Conservation (phyloP, 2,797 vertebrate species). For the Dicrostonyx torquatus region DNA sequence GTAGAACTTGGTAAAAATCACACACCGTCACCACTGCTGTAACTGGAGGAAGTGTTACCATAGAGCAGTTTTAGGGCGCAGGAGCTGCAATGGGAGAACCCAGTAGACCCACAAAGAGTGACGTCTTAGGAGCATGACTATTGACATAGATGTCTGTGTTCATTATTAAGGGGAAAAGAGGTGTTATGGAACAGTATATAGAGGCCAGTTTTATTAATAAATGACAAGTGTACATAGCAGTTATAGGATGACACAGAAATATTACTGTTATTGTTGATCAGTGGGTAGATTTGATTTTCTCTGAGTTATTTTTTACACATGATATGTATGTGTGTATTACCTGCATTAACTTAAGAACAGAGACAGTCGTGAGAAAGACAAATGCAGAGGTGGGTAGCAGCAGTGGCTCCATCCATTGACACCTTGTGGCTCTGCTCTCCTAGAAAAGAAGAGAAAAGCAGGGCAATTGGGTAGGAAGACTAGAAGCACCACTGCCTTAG, state of each 20-base stretch:
- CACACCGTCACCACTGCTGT: not conserved
- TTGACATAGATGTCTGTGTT: not conserved
- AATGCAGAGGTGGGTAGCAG: not conserved
- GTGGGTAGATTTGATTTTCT: conserved; percentile 17
- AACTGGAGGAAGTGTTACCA: not conserved
- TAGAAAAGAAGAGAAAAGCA: not conserved
- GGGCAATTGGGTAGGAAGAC: not conserved
- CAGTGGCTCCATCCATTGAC: not conserved
- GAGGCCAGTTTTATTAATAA: not conserved
- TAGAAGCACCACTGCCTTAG: not conserved
- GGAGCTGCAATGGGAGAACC: not conserved
- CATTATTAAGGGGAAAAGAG: not conserved
- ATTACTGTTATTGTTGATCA: not conserved
- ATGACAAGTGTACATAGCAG: not conserved
- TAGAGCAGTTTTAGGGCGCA: not conserved
- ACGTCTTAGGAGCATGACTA: not conserved
- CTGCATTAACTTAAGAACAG: not conserved
- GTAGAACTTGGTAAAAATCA: conserved; percentile 22
- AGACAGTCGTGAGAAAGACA: not conserved
- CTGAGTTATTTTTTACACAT: not conserved
- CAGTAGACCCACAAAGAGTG: not conserved
- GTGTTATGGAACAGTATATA: not conserved
- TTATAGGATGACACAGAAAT: conserved; percentile 14
- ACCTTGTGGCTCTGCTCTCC: not conserved
- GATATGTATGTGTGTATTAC: conserved; percentile 22